phyloP scores from a whole-genome alignment of 2,888 invertebrate species.

The Adelognathus sp. region DNA sequence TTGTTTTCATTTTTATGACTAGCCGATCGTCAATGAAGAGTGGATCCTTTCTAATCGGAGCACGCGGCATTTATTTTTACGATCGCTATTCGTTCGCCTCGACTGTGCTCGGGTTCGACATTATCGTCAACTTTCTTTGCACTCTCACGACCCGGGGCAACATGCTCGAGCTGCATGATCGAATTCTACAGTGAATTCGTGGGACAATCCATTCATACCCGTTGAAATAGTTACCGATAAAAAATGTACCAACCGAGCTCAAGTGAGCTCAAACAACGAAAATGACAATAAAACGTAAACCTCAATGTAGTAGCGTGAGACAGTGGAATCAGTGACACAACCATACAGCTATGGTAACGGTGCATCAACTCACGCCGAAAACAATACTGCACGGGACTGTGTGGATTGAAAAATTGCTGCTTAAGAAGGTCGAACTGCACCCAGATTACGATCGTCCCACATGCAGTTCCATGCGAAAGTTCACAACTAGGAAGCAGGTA shows the following conservation, averaged over 20 bases:
- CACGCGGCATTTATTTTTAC: neutral
- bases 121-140: constrained; percentile 52
- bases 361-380: neutral
- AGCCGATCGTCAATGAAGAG: neutral
- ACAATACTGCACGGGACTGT: neutral
- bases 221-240: too few species aligned
- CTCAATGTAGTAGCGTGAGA: neutral
- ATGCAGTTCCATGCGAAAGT: neutral
- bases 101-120: neutral
- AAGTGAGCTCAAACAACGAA: constrained; percentile 2
- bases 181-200: constrained; percentile 44
- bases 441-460: neutral
- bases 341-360: neutral
- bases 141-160: constrained; percentile 33
- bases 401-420: neutral
- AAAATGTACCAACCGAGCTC: constrained; percentile 15
- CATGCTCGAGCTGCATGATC: constrained; percentile 48
- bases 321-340: neutral
- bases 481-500: neutral
- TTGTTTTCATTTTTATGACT: neutral
- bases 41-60: neutral
- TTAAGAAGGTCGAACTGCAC: neutral
- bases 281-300: constrained; percentile 8
- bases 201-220: constrained; percentile 31
- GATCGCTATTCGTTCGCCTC: neutral